A percentile compares a stretch with the other conserved stretches of the same genome.
Evolutionary conservation across 1,140 invertebrate species (phyloP).

Genomic region (Pogonomyrmex barbatus): DNA sequence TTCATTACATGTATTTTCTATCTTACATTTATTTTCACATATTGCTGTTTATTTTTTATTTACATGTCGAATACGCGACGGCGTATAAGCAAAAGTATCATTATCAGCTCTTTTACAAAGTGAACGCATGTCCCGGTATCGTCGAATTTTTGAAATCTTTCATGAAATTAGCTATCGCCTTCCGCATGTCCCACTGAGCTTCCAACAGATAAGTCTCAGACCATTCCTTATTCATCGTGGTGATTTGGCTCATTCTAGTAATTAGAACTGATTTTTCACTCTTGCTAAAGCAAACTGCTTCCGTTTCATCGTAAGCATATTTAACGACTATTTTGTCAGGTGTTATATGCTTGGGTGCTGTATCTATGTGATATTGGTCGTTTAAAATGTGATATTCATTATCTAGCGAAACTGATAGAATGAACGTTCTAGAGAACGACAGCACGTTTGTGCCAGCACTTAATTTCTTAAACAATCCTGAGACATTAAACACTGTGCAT

Average conservation of each 20-base stretch:
- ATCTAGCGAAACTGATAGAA: slow-evolving; percentile 74
- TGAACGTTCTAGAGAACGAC: slow-evolving; percentile 81
- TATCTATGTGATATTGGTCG: slow-evolving; percentile 79
- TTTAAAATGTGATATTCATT: slow-evolving; percentile 83
- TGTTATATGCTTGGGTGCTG: slow-evolving; percentile 46
- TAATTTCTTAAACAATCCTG: slow-evolving; percentile 78
- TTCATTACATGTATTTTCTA: too few species aligned
- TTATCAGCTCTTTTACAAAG: not conserved
- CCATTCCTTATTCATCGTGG: slow-evolving; percentile 77
- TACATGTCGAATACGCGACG: not conserved
- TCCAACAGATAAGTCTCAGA: slow-evolving; percentile 77
- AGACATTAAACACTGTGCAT: slow-evolving; percentile 72
- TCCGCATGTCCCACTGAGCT: slow-evolving; percentile 77
- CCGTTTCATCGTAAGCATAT: slow-evolving; percentile 12
- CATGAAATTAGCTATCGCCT: slow-evolving; percentile 78
- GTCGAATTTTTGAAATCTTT: slow-evolving; percentile 74
- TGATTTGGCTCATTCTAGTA: slow-evolving; percentile 71
- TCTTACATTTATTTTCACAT: not conserved
- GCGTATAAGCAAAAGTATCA: not conserved
- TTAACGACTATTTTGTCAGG: slow-evolving; percentile 61
- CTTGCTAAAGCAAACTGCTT: slow-evolving; percentile 71
- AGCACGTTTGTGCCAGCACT: slow-evolving; percentile 68
- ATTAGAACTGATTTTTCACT: slow-evolving; percentile 77
- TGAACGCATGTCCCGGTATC: slow-evolving; percentile 75
- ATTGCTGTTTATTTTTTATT: not conserved